phyloP scores from a whole-genome alignment of 2,113 vertebrate genomes.

The pig (Sus scrofa) region DNA sequence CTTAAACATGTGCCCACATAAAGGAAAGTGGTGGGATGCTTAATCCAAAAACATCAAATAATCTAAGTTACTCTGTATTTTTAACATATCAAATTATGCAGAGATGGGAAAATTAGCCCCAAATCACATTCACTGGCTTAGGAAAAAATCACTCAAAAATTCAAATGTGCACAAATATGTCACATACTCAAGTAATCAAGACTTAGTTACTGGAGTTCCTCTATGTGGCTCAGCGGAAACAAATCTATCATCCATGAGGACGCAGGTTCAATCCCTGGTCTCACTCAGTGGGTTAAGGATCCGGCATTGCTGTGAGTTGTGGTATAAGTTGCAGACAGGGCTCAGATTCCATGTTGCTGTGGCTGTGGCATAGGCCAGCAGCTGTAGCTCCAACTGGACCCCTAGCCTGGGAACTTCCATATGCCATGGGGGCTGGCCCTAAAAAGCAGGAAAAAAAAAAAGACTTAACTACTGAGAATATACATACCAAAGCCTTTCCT shows the following conservation, averaged over 20 bases:
- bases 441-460: not conserved
- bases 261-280: too few relatives aligned
- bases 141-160: slow-evolving; percentile 29
- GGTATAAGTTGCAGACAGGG: too few relatives aligned
- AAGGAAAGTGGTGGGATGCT: not conserved
- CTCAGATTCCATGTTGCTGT: too few relatives aligned
- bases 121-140: not conserved
- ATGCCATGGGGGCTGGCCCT: too few relatives aligned
- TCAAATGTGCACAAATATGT: not conserved
- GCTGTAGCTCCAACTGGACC: too few relatives aligned
- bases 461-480: not conserved
- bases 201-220: not conserved
- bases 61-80: slow-evolving; percentile 7
- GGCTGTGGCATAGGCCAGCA: too few relatives aligned
- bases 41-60: not conserved
- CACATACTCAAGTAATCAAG: not conserved
- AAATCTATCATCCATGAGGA: too few relatives aligned
- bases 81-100: slow-evolving; percentile 12
- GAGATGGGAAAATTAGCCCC: not conserved
- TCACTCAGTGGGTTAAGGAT: too few relatives aligned
- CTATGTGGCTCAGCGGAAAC: too few relatives aligned
- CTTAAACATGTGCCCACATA: not conserved
- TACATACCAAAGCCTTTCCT: not conserved
- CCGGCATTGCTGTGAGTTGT: too few relatives aligned
- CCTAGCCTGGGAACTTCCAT: too few relatives aligned